Conservation (phyloP, 1,140 invertebrate species). For the Atta texana region DNA sequence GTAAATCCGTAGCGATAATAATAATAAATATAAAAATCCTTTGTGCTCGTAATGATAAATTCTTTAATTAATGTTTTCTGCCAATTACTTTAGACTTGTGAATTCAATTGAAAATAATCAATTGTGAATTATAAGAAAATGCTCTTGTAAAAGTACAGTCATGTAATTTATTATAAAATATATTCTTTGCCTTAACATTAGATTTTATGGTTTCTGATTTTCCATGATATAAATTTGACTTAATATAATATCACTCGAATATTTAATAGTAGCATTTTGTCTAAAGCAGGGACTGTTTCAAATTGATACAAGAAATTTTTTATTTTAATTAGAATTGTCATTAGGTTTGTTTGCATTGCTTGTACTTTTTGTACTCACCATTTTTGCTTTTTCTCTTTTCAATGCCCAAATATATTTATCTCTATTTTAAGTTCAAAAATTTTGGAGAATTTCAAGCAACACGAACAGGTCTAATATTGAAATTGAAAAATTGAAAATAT, state of each 20-base stretch:
- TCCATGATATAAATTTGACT: not conserved
- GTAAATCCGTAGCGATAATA: not conserved
- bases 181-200: not conserved
- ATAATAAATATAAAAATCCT: not conserved
- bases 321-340: not conserved
- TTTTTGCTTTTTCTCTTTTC: no score
- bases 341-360: not conserved
- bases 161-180: not conserved
- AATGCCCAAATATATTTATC: no score
- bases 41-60: not conserved
- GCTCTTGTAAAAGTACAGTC: not conserved
- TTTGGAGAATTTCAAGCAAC: no score
- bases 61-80: not conserved
- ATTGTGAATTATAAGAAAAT: not conserved
- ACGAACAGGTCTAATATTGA: not conserved
- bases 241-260: not conserved
- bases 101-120: not conserved
- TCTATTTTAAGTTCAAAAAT: no score
- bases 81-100: not conserved
- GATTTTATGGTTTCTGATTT: not conserved
- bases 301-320: slow-evolving; percentile 1
- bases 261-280: not conserved
- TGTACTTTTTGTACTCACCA: no score
- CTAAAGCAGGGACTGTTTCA: not conserved
- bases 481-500: not conserved